A percentile compares a stretch with the other conserved stretches of the same genome.
Evolutionary conservation across 30 jellyfish, hydroid and myxozoan species (phyloP).

Genomic region (Cassiopea andromeda): DNA sequence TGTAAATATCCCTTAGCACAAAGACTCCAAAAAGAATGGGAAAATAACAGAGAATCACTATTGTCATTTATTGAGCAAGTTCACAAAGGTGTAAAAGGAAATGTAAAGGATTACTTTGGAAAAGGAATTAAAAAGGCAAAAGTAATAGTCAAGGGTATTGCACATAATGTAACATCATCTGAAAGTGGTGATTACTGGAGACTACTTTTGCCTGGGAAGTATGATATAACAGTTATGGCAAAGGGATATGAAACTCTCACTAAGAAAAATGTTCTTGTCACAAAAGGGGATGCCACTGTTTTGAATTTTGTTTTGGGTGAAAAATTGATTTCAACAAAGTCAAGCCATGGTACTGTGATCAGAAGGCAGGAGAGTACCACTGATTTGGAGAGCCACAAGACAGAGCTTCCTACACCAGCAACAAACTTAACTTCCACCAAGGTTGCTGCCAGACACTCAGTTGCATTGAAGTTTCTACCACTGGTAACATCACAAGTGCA

Average conservation of each 20-base stretch:
- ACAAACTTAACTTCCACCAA: background rate
- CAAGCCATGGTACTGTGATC: slow-evolving; percentile 16
- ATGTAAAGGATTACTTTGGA: slow-evolving; percentile 62
- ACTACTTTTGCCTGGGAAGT: slow-evolving; percentile 90
- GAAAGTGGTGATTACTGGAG: slow-evolving; percentile 98
- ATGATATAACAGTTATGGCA: slow-evolving; percentile 66
- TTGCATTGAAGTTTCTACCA: slow-evolving; percentile 48
- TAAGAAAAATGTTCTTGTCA: slow-evolving; percentile 51
- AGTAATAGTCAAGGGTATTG: slow-evolving; percentile 73
- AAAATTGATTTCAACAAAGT: background rate
- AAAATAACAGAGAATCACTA: slow-evolving; percentile 84
- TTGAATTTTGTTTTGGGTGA: slow-evolving; percentile 72
- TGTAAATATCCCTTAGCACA: slow-evolving; percentile 93
- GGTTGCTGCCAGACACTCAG: background rate
- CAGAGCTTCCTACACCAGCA: slow-evolving; percentile 10
- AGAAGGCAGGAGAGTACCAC: slow-evolving; percentile 40
- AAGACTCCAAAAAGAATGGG: slow-evolving; percentile 82
- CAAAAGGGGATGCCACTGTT: slow-evolving; percentile 55
- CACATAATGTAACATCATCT: slow-evolving; percentile 75
- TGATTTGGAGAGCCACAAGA: background rate
- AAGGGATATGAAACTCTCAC: slow-evolving; percentile 50
- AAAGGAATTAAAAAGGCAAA: slow-evolving; percentile 77
- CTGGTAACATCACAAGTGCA: slow-evolving; percentile 74
- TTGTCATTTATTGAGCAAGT: slow-evolving; percentile 87
- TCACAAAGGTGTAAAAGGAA: slow-evolving; percentile 96